Conservation (phyloP, 2,888 invertebrate species). For the Falcaria lacertinaria region DNA sequence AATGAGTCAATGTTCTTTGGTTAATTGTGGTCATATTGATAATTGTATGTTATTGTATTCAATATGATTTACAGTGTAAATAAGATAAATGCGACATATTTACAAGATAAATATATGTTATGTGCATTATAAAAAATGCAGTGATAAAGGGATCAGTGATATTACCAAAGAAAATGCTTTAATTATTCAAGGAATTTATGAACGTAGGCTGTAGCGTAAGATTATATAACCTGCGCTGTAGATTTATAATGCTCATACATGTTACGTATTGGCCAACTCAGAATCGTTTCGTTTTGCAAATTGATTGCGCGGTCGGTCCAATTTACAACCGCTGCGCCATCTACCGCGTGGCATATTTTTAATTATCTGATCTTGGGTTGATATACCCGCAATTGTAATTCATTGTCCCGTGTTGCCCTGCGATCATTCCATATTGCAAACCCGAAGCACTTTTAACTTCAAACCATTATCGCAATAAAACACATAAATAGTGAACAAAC, state of each 20-base stretch:
- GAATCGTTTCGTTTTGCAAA: conserved; percentile 56
- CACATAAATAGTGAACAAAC: no score
- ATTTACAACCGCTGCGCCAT: conserved; percentile 52
- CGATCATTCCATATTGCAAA: conserved; percentile 60
- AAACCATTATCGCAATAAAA: no score
- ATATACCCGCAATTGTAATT: conserved; percentile 68
- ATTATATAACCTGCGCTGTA: no score
- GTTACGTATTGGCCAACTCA: conserved; percentile 34
- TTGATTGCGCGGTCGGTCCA: conserved; percentile 54
- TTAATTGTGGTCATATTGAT: background rate
- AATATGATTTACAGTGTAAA: background rate
- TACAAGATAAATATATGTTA: no score
- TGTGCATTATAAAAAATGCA: background rate
- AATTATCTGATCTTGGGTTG: conserved; percentile 76
- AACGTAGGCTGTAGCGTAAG: no score
- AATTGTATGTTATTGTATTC: background rate
- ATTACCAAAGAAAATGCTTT: background rate
- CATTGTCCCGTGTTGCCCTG: conserved; percentile 48
- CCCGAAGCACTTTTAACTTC: conserved; percentile 42
- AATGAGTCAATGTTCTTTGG: conserved; percentile 1
- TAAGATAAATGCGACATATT: background rate
- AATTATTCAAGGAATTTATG: no score
- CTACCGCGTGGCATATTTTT: conserved; percentile 59
- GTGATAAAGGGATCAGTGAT: background rate
- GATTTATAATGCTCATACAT: conserved; percentile 37